Evolutionary conservation across 30 jellyfish, hydroid and myxozoan species (phyloP), one percentile per base, ranked within the genome.

Genomic region (Nemopilema nomurai): DNA sequence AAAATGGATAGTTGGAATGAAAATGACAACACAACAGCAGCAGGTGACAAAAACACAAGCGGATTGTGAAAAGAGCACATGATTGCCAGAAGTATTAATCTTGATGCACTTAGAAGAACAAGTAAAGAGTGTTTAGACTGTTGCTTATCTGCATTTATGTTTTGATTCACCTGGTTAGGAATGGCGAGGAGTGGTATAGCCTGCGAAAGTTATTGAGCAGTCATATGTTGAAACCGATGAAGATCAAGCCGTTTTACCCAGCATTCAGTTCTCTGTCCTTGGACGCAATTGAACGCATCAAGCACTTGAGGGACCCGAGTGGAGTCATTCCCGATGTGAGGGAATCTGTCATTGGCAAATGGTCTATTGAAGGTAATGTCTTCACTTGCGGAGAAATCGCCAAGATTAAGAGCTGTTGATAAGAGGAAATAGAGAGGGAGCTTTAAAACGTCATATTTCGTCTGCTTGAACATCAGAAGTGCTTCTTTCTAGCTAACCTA

Each of bases 121-220:
- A n/a, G n/a, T n/a, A n/a, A n/a, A n/a, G n/a, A 41, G 6, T 41
- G 6, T 41, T 6, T 41, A 41, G 57, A 6, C 13, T 41, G 13
- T 3, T 3, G 13, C 57, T 41, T 3, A 3, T 3, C 57, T 41
- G 13, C 57, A 41, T 41, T 6, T 3, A 41, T 41, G 6, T 41
- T 3, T 41, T 41, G 9, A 41, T 3, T 41, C 13, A 41, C 13
- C 6, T 41, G 57, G 9, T 41, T 69, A 80, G 89, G 71, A 65
- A 80, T 8, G 89, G 81, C 28, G 89, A 80, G 21, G 89, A 80
- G 32, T 80, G 89, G 89, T 81, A 81, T 18, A 26, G 27, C 17
- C 80, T 64, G 26, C 65, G 89, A 17, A 29, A 79, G 27, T 63
- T 62, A 70, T 41, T 80, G 18, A 69, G 62, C 23, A 65, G 32